Evolutionary conservation across 2,113 vertebrate genomes (phyloP).

Genomic region (Psammodynastes pulverulentus): DNA sequence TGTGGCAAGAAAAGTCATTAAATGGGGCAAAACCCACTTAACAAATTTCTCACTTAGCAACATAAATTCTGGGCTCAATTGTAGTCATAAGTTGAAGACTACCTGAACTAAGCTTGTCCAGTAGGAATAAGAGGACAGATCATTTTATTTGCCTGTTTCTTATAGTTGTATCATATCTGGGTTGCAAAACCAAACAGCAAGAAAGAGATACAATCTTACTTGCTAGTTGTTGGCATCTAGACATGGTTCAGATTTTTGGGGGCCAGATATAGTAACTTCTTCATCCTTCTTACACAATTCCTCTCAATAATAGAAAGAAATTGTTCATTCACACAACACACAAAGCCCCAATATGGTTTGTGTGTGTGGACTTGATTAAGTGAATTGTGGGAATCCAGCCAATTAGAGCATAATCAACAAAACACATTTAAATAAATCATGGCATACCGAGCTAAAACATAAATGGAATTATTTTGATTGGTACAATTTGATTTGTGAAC

Average conservation of each 20-base stretch:
- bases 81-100: neutral
- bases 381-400: neutral
- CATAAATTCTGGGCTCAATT: neutral
- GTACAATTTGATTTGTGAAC: neutral
- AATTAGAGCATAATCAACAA: neutral
- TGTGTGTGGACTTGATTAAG: neutral
- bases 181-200: neutral
- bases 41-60: neutral
- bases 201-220: neutral
- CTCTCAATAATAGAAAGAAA: neutral
- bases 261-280: neutral
- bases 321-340: neutral
- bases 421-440: neutral
- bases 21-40: neutral
- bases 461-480: neutral
- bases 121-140: neutral
- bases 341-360: neutral
- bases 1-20: neutral
- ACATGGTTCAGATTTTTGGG: neutral
- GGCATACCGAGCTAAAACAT: neutral
- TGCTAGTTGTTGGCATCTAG: neutral
- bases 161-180: neutral
- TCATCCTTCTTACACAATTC: neutral
- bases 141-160: neutral
- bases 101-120: neutral